A percentile compares a stretch with the other conserved stretches of the same genome.
These are phyloP conservation scores for Oceanodroma tethys DNA, from an alignment of 2,113 vertebrate genomes.

Conservation along the genomic window DNA sequence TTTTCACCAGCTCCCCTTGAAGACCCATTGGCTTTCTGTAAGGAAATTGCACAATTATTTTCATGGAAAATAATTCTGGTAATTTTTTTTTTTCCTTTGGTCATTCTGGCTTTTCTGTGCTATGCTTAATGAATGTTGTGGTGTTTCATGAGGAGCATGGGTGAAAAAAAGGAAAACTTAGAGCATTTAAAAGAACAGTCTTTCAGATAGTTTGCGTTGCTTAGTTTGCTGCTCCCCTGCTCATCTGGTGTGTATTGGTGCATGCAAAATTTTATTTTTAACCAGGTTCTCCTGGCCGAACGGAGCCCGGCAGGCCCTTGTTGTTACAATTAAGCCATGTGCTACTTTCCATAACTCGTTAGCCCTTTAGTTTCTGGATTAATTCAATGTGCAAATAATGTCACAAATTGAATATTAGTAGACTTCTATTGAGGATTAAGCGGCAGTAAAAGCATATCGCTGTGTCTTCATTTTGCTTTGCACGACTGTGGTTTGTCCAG, in stretches of 20 bases:
- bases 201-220: neutral
- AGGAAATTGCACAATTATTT: neutral
- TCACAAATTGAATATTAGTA: constrained; percentile 62
- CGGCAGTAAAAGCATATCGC: constrained; percentile 11
- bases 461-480: constrained; percentile 34
- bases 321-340: constrained; percentile 36
- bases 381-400: constrained; percentile 59
- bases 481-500: neutral
- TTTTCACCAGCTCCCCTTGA: neutral
- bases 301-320: neutral
- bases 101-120: neutral
- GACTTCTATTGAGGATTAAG: constrained; percentile 53
- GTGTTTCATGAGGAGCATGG: neutral
- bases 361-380: constrained; percentile 50
- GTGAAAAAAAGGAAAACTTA: neutral
- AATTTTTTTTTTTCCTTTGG: neutral
- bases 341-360: constrained; percentile 55
- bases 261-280: neutral
- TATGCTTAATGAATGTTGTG: neutral
- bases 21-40: neutral
- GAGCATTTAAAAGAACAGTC: neutral
- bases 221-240: neutral
- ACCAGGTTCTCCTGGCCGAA: neutral
- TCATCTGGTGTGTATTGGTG: neutral
- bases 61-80: neutral